A percentile compares a stretch with the other conserved stretches of the same genome.
These are phyloP conservation scores for Hypotaenidia okinawae DNA, from an alignment of 2,797 vertebrate genomes.

Conservation along the genomic window DNA sequence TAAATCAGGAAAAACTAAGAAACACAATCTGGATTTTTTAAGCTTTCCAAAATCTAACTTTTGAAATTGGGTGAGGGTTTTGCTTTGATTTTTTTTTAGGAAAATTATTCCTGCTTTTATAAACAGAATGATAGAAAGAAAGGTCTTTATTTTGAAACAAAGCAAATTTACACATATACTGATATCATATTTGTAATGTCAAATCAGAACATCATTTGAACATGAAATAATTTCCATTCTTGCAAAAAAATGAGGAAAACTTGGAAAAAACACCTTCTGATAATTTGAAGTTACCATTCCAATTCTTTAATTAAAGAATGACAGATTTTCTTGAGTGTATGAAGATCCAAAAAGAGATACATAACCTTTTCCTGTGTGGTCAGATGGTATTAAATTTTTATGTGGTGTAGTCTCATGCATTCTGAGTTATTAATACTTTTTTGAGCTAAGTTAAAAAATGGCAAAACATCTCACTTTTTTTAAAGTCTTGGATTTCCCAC, in stretches of 20 bases:
- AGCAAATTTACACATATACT: neutral
- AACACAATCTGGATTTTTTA: neutral
- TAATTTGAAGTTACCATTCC: neutral
- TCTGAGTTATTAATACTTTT: neutral
- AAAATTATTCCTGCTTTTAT: neutral
- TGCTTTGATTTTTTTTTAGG: neutral
- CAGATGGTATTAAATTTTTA: neutral
- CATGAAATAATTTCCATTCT: neutral
- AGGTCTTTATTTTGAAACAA: neutral
- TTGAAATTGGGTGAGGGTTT: neutral
- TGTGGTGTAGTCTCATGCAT: neutral
- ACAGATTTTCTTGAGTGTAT: neutral
- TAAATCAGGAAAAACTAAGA: neutral
- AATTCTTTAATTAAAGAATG: neutral
- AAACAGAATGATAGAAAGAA: neutral
- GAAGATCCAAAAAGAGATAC: neutral
- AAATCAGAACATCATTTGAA: neutral
- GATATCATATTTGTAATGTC: neutral
- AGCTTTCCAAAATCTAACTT: neutral
- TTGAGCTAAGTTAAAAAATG: neutral
- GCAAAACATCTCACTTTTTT: neutral
- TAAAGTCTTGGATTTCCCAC: neutral
- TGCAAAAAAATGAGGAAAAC: neutral
- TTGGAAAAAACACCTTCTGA: neutral
- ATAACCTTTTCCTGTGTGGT: neutral